Base-by-base conservation (phyloP, 2,888 invertebrate species). In the Drosophila aldrichi region DNA sequence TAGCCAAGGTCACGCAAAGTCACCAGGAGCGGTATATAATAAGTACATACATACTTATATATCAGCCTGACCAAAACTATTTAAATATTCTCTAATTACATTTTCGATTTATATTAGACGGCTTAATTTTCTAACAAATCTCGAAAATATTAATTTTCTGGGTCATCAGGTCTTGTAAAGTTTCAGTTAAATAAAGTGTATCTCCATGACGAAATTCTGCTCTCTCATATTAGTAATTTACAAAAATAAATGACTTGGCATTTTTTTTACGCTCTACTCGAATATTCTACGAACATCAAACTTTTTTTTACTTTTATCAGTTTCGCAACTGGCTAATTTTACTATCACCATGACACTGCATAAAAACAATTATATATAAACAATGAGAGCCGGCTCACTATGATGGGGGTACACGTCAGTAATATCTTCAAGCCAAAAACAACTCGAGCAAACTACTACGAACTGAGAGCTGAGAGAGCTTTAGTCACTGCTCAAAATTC, bases 321-420 rank as follows among this genome's bases (percentile, higher is more conserved):
- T 79, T 82, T 79, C 69, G 58, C 70, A 66, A 82, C 32, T 25
- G 14, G 20, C 7, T 69, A 80, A 73, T 22, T 16, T 57, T 54
- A 73, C 55, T 69, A 81, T 86, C 81, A 84, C 54, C 81, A 81
- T 84, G 83, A 88, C 55, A n/a, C 0, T 12, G 78, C 78, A 65
- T n/a, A 70, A 70, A 55, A 36, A 54, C 51, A 70, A 7, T 34
- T 67, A 70, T 55, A 65, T 64, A 40, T 61, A 54, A 71, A 73
- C 57, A 70, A 55, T 41, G 12, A 14, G 55, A 66, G 43, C 38
- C 16, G 43, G 48, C 38, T 43, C 60, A 38, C 20, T 22, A 3
- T 20, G 20, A 16, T 34, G 14, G 16, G 22, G 18, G 57, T 65
- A 80, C 77, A 82, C 83, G 83, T 86, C 83, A 73, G 43, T 14